These are phyloP conservation scores for Monopis laevigella DNA, from an alignment of 2,888 invertebrate species.

Conservation along the genomic window DNA sequence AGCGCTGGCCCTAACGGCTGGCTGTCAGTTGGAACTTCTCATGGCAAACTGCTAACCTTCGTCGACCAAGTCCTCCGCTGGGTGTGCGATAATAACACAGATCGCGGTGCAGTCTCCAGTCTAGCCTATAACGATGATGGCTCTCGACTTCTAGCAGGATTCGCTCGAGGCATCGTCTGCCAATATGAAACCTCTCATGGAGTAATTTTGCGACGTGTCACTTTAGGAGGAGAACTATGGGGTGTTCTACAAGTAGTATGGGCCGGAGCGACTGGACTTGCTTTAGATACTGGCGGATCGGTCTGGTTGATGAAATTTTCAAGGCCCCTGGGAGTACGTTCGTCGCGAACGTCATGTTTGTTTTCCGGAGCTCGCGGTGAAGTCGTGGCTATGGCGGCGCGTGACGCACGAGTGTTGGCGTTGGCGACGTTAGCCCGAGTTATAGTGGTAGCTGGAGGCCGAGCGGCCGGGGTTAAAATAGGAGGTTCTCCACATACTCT, in stretches of 20 bases:
- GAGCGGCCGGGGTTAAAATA: conserved; percentile 65
- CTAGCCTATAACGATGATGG: conserved; percentile 89
- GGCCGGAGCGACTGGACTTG: conserved; percentile 53
- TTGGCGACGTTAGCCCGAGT: conserved; percentile 94
- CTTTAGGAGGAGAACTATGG: conserved; percentile 58
- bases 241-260: conserved; percentile 52
- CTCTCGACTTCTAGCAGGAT: conserved; percentile 80
- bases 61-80: conserved; percentile 86
- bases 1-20: conserved; percentile 74
- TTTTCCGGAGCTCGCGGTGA: conserved; percentile 98
- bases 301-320: conserved; percentile 94
- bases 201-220: conserved; percentile 46
- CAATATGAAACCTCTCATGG: conserved; percentile 88
- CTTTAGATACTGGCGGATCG: conserved; percentile 92
- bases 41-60: conserved; percentile 85
- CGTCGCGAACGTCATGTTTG: conserved; percentile 90
- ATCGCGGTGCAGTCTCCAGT: conserved; percentile 83
- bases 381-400: conserved; percentile 56
- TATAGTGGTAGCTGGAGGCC: conserved; percentile 53
- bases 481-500: conserved; percentile 80
- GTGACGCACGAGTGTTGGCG: conserved; percentile 76
- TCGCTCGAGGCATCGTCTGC: conserved; percentile 83
- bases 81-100: conserved; percentile 77
- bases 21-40: conserved; percentile 93
- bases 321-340: conserved; percentile 85